phyloP scores from a whole-genome alignment of 2,113 vertebrate genomes.

The Cryptotis parvus region DNA sequence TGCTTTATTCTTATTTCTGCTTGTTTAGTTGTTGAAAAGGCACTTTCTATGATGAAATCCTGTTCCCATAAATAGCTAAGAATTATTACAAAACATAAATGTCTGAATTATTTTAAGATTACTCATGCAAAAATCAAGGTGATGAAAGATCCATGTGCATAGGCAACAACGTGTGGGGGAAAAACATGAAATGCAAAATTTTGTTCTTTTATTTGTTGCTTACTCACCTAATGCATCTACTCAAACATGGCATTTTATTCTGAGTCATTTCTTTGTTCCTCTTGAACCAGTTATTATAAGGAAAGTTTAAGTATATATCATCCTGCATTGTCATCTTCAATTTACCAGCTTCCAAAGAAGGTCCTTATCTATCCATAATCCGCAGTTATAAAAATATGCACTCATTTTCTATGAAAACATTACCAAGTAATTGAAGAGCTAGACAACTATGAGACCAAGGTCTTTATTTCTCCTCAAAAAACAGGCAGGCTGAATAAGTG shows the following conservation, averaged over 20 bases:
- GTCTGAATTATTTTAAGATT: conserved; percentile 26
- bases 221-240: background rate
- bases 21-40: conserved; percentile 73
- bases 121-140: background rate
- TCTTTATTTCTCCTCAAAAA: background rate
- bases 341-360: background rate
- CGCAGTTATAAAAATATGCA: background rate
- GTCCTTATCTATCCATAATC: background rate
- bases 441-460: background rate
- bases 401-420: background rate
- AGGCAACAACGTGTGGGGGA: background rate
- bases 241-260: background rate
- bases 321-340: background rate
- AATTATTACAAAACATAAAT: conserved; percentile 61
- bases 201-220: background rate
- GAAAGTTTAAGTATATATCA: background rate
- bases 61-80: conserved; percentile 58
- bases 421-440: background rate
- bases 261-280: background rate
- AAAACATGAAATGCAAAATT: background rate
- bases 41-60: conserved; percentile 65
- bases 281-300: background rate
- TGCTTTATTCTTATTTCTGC: conserved; percentile 45
- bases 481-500: background rate
- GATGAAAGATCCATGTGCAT: background rate